phyloP scores from a whole-genome alignment of 2,888 invertebrate genomes.

The Brassicogethes aeneus region DNA sequence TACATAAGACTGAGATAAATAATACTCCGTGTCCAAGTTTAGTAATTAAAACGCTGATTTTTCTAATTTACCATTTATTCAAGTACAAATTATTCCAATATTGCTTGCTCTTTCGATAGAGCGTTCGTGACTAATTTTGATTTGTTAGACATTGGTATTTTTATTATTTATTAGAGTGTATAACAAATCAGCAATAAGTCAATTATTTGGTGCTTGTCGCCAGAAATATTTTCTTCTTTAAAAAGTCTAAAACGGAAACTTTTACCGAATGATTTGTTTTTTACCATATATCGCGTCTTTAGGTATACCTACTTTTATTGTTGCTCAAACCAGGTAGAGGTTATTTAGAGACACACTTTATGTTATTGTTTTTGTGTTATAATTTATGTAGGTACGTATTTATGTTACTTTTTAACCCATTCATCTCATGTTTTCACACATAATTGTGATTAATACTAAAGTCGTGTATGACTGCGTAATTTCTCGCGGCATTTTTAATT shows the following conservation, averaged over 20 bases:
- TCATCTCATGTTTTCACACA: not conserved
- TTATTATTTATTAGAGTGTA: slow-evolving; percentile 14
- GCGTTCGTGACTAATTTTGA: slow-evolving; percentile 17
- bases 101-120: not conserved
- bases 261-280: not conserved
- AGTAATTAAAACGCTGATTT: slow-evolving; percentile 24
- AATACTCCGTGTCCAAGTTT: slow-evolving; percentile 32
- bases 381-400: slow-evolving; percentile 1
- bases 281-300: slow-evolving; percentile 10
- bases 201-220: slow-evolving; percentile 26
- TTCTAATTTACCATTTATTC: slow-evolving; percentile 17
- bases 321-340: slow-evolving; percentile 2
- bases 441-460: not conserved
- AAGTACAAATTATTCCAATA: slow-evolving; percentile 21
- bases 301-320: slow-evolving; percentile 10
- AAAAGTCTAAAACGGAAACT: too few relatives aligned
- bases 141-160: slow-evolving; percentile 18
- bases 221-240: too few relatives aligned
- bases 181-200: slow-evolving; percentile 28
- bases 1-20: slow-evolving; percentile 34
- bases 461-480: not conserved
- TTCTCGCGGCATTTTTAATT: not conserved
- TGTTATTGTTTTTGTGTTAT: not conserved
- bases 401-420: not conserved
- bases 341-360: not conserved